These are phyloP conservation scores for Homarus americanus DNA, from an alignment of 1,140 invertebrate genomes.

Conservation along the genomic window DNA sequence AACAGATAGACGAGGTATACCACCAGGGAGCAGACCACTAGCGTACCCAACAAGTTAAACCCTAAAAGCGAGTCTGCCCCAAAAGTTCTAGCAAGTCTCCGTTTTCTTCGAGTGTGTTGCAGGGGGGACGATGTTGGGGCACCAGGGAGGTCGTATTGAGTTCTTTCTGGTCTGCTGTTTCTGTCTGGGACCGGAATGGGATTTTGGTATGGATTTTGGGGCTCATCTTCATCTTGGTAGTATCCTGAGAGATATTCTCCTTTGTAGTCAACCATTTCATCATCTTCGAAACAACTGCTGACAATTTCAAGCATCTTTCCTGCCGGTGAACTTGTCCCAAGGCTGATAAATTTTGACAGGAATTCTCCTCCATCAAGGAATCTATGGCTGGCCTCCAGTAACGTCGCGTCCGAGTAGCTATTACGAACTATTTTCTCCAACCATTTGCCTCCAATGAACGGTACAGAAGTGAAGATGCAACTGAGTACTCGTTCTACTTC, in stretches of 20 bases:
- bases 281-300: neutral
- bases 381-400: neutral
- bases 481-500: neutral
- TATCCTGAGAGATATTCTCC: neutral
- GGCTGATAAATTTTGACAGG: neutral
- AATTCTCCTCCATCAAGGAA: constrained; percentile 30
- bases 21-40: constrained; percentile 43
- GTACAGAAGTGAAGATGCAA: constrained; percentile 43
- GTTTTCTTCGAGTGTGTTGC: constrained; percentile 3
- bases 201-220: neutral
- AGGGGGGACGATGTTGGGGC: neutral
- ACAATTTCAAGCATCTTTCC: neutral
- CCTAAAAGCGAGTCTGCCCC: constrained; percentile 31
- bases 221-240: neutral
- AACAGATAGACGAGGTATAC: constrained; percentile 43
- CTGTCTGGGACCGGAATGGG: too few relatives aligned
- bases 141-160: too few relatives aligned
- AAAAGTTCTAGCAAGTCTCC: neutral
- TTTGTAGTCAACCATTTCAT: neutral
- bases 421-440: neutral
- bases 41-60: constrained; percentile 30
- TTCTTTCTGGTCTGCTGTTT: neutral
- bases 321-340: neutral
- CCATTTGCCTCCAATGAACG: constrained; percentile 31
- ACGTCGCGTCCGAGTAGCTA: neutral